These are phyloP conservation scores for Anarhynchus alexandrinus DNA, from an alignment of 2,113 vertebrate species.

Conservation along the genomic window DNA sequence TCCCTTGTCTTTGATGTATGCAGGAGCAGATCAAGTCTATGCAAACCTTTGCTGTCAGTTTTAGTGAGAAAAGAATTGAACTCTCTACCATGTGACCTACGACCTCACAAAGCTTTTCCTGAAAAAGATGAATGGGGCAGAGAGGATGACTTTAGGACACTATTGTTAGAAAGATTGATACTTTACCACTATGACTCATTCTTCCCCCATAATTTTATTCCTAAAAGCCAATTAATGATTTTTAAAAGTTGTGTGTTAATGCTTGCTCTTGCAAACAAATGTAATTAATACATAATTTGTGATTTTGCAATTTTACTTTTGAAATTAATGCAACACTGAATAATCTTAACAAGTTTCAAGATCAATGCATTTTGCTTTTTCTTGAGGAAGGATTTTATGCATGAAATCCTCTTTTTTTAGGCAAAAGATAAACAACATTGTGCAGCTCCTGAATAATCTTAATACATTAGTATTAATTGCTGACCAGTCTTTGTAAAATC, in stretches of 20 bases:
- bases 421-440: background rate
- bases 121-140: background rate
- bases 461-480: background rate
- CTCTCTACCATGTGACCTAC: background rate
- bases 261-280: background rate
- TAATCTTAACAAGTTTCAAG: background rate
- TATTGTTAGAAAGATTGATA: background rate
- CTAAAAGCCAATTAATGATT: slow-evolving; percentile 28
- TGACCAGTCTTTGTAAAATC: background rate
- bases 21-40: background rate
- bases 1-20: background rate
- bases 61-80: background rate
- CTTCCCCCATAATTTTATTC: background rate
- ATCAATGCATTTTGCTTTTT: background rate
- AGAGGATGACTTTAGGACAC: background rate
- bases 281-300: background rate
- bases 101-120: background rate
- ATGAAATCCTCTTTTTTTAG: background rate
- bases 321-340: background rate
- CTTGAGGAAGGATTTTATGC: background rate
- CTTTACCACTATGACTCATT: background rate
- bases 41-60: background rate
- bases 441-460: background rate
- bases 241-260: slow-evolving; percentile 13
- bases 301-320: background rate